phyloP scores from a whole-genome alignment of 2,797 vertebrate species.

The Tragelaphus eurycerus region DNA sequence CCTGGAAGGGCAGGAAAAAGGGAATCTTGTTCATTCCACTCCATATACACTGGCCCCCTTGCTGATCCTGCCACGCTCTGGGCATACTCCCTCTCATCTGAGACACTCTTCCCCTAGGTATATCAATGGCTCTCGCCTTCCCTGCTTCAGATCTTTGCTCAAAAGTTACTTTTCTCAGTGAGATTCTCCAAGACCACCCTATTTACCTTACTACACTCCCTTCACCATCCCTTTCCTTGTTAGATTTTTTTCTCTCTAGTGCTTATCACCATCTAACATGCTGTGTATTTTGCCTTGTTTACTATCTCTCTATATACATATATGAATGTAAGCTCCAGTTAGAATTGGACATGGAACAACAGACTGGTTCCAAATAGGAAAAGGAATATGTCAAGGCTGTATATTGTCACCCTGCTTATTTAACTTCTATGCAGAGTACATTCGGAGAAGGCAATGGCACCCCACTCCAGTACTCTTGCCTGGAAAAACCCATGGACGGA shows the following conservation, averaged over 20 bases:
- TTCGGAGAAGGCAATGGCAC: too few species aligned
- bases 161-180: background rate
- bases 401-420: too few species aligned
- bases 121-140: background rate
- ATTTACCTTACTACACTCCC: background rate
- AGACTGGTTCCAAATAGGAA: too few species aligned
- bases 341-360: too few species aligned
- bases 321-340: background rate
- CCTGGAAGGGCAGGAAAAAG: background rate
- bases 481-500: too few species aligned
- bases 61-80: background rate
- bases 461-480: too few species aligned
- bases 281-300: background rate
- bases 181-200: background rate
- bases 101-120: background rate
- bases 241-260: background rate
- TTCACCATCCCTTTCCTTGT: background rate
- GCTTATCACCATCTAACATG: background rate
- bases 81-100: background rate
- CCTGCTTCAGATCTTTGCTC: background rate
- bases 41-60: background rate
- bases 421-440: too few species aligned
- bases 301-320: background rate
- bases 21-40: background rate
- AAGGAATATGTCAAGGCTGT: too few species aligned